Evolutionary conservation across 2,888 invertebrate genomes (phyloP).

Genomic region (Zelleria hepariella): DNA sequence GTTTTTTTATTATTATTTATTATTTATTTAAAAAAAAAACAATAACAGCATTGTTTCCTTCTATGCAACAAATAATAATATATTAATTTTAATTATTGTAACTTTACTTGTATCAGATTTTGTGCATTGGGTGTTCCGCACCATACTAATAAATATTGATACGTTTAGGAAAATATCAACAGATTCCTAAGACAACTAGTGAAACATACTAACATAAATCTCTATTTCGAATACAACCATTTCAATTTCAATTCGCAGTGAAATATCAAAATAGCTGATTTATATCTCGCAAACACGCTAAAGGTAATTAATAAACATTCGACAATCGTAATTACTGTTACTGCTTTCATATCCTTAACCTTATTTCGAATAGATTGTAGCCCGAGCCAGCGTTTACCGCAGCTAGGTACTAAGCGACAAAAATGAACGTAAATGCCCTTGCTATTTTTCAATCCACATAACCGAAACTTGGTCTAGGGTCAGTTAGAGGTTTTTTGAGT

Average conservation of each 20-base stretch:
- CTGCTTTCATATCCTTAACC: slow-evolving; percentile 61
- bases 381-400: neutral
- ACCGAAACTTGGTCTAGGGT: neutral
- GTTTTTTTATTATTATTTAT: neutral
- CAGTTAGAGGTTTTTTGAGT: slow-evolving; percentile 26
- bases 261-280: neutral
- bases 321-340: slow-evolving; percentile 28
- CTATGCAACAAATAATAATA: too few relatives aligned
- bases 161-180: too few relatives aligned
- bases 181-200: neutral
- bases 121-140: too few relatives aligned
- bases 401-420: neutral
- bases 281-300: slow-evolving; percentile 20
- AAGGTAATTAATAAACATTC: slow-evolving; percentile 26
- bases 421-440: neutral
- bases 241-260: neutral
- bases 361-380: slow-evolving; percentile 33
- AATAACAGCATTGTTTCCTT: too few relatives aligned
- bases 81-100: too few relatives aligned
- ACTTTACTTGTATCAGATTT: too few relatives aligned
- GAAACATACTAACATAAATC: neutral
- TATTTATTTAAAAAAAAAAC: neutral
- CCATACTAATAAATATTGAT: too few relatives aligned
- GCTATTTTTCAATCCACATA: neutral
- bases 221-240: neutral